Conservation (phyloP, 2,797 vertebrate species). For the Malurus splendens region DNA sequence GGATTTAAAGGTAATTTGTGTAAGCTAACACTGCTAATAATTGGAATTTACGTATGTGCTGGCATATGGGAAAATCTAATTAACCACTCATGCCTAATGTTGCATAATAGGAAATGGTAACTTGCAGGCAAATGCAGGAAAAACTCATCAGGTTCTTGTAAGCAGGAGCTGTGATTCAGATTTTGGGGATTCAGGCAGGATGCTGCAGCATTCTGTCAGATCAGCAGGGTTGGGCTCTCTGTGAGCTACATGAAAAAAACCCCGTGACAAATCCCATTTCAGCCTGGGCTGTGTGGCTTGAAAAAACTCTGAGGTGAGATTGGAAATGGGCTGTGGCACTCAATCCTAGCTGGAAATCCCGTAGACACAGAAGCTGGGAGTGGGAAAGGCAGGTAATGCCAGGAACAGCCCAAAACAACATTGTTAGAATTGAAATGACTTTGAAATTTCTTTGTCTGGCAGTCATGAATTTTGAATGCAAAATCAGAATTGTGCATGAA, state of each 20-base stretch:
- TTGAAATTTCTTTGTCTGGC: not conserved
- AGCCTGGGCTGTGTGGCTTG: not conserved
- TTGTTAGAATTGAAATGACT: not conserved
- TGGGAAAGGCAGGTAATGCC: not conserved
- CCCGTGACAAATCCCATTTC: not conserved
- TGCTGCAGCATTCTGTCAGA: not conserved
- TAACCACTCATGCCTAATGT: not conserved
- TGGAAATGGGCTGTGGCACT: not conserved
- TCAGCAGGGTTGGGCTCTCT: not conserved
- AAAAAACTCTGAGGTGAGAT: not conserved
- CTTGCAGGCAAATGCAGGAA: not conserved
- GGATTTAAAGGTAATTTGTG: slow-evolving; percentile 20
- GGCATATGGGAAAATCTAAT: slow-evolving; percentile 23
- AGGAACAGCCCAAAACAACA: not conserved
- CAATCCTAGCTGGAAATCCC: not conserved
- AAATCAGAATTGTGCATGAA: not conserved
- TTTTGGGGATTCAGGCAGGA: not conserved
- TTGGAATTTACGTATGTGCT: not conserved
- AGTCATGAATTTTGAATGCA: not conserved
- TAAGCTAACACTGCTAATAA: slow-evolving; percentile 14
- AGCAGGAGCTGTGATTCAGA: not conserved
- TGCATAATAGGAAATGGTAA: not conserved
- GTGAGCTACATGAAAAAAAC: not conserved
- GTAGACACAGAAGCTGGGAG: not conserved
- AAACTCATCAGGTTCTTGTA: not conserved